Evolutionary conservation across 2,888 invertebrate genomes (phyloP), one percentile per base, ranked within the genome.

Genomic region (Agriotes lineatus): DNA sequence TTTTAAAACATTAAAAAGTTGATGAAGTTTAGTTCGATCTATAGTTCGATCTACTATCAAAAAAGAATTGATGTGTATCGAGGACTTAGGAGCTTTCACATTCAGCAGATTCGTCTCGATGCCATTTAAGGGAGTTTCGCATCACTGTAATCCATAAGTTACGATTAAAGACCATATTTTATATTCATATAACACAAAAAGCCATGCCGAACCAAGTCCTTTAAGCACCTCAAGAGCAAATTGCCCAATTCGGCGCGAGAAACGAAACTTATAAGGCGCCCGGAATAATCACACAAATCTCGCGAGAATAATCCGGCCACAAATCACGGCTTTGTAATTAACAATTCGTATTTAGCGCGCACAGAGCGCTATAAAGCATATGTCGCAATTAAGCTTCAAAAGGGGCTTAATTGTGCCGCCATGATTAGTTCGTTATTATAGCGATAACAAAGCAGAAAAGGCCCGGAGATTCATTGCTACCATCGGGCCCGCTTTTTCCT

Each of bases 351-450:
- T 52, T 52, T 52, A 39, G 39, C 37, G 18, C 44, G 16, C n/a
- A 44, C 20, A 3, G 14, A 52, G 52, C n/a, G 52, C 52, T 20
- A 67, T 66, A 61, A 66, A 66, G 63, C 64, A 44, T 30, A 14
- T 52, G 37, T 37, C 54, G 52, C 67, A 61, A 60, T 60, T 60
- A 60, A 60, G 18, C 45, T 19, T 60, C 59, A 48, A 45, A 60
- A 16, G 30, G 1, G 48, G 12, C 35, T 67, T 61, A 42, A 66
- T 67, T 62, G 37, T 61, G 37, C 54, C 67, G 22, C 67, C 54
- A 62, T 67, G 61, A 67, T 67, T 67, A 67, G 67, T 67, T 52
- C 52, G 16, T 67, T 67, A 67, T 67, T 67, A 62, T 67, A 67
- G 62, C 52, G 54, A 44, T 52, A 52, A 67, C 39, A 62, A 20